A percentile compares a stretch with the other conserved stretches of the same genome.
Evolutionary conservation across 1,140 invertebrate species (phyloP).

Genomic region (Holotrichia oblita): DNA sequence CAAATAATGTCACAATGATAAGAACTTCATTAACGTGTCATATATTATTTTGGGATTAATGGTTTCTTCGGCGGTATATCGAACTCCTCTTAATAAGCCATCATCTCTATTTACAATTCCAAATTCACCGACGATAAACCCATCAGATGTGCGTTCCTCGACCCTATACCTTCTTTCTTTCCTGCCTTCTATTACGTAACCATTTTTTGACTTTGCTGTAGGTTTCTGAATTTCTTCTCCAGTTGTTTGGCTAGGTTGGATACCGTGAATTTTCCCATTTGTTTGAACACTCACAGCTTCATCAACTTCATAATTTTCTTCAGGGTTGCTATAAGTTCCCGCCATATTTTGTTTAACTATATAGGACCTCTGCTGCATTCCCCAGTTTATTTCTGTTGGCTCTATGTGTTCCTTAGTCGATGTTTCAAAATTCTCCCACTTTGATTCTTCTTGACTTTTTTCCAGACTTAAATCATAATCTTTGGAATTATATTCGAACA

Average conservation of each 20-base stretch:
- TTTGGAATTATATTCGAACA: constrained; percentile 44
- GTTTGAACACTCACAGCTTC: constrained; percentile 81
- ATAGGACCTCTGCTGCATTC: constrained; percentile 54
- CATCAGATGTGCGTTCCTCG: constrained; percentile 85
- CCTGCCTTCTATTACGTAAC: constrained; percentile 83
- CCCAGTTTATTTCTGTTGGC: constrained; percentile 55
- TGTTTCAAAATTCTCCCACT: background rate
- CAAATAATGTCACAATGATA: constrained; percentile 70
- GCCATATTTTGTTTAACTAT: constrained; percentile 50
- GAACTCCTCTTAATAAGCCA: constrained; percentile 81
- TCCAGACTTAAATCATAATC: constrained; percentile 45
- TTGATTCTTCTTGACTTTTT: constrained; percentile 5
- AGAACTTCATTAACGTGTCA: constrained; percentile 89
- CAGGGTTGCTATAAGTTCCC: constrained; percentile 63
- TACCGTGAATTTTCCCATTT: constrained; percentile 78
- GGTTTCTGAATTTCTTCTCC: constrained; percentile 23
- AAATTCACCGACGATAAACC: constrained; percentile 89
- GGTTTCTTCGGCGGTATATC: constrained; percentile 87
- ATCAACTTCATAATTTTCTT: constrained; percentile 84
- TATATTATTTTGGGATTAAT: constrained; percentile 87
- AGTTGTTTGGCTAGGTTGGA: constrained; percentile 61
- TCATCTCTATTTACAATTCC: constrained; percentile 87
- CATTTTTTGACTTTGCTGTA: constrained; percentile 72
- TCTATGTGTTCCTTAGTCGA: constrained; percentile 36
- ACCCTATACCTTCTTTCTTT: constrained; percentile 87